Conservation (phyloP, 1,140 invertebrate species). For the Tetragnatha versicolor region DNA sequence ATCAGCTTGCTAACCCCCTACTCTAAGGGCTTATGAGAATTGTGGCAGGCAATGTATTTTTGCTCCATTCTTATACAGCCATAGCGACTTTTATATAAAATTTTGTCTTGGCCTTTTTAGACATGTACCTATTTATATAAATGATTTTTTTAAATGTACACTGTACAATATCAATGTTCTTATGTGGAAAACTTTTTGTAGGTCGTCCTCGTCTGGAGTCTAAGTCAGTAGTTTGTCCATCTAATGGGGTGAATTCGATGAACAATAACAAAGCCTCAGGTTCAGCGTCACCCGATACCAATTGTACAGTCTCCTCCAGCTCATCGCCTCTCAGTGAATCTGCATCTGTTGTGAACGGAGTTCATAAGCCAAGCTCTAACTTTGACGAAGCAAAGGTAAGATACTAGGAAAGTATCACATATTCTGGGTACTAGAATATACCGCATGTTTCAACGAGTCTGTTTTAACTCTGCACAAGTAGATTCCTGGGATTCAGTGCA, state of each 20-base stretch:
- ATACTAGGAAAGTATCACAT: too few species aligned
- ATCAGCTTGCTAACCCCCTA: background rate
- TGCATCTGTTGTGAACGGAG: slow-evolving; percentile 36
- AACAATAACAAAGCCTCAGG: background rate
- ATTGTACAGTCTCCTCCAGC: slow-evolving; percentile 15
- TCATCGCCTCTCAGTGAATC: slow-evolving; percentile 23
- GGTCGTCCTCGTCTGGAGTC: slow-evolving; percentile 46
- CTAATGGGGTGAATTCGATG: slow-evolving; percentile 15
- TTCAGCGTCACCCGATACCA: slow-evolving; percentile 12
- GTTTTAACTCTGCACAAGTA: too few species aligned
- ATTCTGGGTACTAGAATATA: too few species aligned
- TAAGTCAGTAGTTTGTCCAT: slow-evolving; percentile 22
- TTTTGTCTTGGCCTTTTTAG: background rate
- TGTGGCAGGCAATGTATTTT: too few species aligned
- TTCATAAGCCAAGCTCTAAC: slow-evolving; percentile 8
- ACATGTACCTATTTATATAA: too few species aligned
- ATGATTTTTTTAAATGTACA: too few species aligned
- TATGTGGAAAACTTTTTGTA: too few species aligned
- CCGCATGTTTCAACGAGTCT: too few species aligned
- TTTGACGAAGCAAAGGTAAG: slow-evolving; percentile 41
- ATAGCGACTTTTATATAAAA: background rate
- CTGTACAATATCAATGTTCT: too few species aligned
- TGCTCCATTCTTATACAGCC: background rate
- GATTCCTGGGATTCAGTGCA: too few species aligned
- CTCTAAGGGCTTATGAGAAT: background rate